Base-by-base conservation (phyloP, 2,888 invertebrate species). In the Branchipolynoe longqiensis region DNA sequence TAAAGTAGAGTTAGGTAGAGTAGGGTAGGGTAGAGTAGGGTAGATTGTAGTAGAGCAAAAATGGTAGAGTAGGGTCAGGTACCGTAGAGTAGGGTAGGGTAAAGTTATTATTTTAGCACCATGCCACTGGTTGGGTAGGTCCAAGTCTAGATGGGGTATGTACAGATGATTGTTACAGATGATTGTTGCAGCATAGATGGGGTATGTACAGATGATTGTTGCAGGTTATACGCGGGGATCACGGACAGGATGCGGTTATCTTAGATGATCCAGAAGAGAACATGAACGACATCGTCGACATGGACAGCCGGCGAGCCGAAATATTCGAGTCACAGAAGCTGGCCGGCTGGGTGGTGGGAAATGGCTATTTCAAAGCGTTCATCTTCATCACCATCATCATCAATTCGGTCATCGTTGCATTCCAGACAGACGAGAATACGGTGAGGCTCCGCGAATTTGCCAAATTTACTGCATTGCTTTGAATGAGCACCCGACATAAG, bases 391-490 rank as follows among this genome's bases (percentile, higher is more conserved):
- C 91, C 38, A 91, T 92, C 31, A 82, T 91, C 25, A 31, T 90
- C 78, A 92, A 92, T 85, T 89, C 92, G 8, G 84, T 91, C 22
- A 85, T 92, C 25, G 91, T 92, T 62, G 92, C 90, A 14, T 28
- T 92, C 14, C 89, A 90, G 84, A 92, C 92, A 0, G 87, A 89
- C 36, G 87, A 87, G 25, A 36, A 40, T 3, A 86, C 89, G 59
- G 89, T 89, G 74, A 83, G 87, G 86, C n/a, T n/a, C 22, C 41
- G 33, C n/a, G n/a, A n/a, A n/a, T n/a, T n/a, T n/a, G n/a, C n/a
- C n/a, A n/a, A n/a, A n/a, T n/a, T n/a, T n/a, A n/a, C n/a, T n/a
- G n/a, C n/a, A n/a, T n/a, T n/a, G n/a, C n/a, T n/a, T n/a, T n/a
- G n/a, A n/a, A n/a, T n/a, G n/a, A n/a, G n/a, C n/a, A n/a, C n/a